A percentile compares a stretch with the other conserved stretches of the same genome.
Conservation (phyloP, 1,140 invertebrate species). For the Heliconius himera region DNA sequence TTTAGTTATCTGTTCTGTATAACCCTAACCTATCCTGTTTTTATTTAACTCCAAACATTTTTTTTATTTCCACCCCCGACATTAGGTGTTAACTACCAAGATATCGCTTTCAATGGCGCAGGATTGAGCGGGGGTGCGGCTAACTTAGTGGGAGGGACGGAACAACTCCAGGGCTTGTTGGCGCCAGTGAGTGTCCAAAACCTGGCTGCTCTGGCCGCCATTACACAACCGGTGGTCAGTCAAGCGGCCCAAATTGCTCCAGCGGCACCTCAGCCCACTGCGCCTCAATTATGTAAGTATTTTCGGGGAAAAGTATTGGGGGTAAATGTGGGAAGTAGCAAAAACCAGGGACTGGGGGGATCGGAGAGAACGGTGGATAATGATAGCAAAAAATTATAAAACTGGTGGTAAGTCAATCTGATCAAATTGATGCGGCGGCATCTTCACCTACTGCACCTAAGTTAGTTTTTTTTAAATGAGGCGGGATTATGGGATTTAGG, state of each 20-base stretch:
- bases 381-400: too few relatives aligned
- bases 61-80: conserved; percentile 43
- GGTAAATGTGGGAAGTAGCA: too few relatives aligned
- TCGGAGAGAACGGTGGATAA: too few relatives aligned
- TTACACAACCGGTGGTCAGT: conserved; percentile 85
- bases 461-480: too few relatives aligned
- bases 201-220: conserved; percentile 93
- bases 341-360: too few relatives aligned
- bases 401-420: too few relatives aligned
- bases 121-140: conserved; percentile 75
- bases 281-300: conserved; percentile 79
- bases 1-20: conserved; percentile 31
- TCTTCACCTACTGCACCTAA: too few relatives aligned
- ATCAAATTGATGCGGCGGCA: too few relatives aligned
- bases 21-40: conserved; percentile 21
- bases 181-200: conserved; percentile 94
- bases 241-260: conserved; percentile 83
- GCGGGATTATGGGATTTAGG: too few relatives aligned
- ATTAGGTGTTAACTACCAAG: conserved; percentile 77
- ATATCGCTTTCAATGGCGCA: conserved; percentile 79
- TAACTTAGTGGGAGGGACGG: conserved; percentile 53
- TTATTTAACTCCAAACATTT: conserved; percentile 18
- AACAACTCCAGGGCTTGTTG: conserved; percentile 83
- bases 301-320: background rate
- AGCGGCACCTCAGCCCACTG: conserved; percentile 75